phyloP scores from a whole-genome alignment of 2,797 vertebrate genomes.

The Oophaga sylvatica region DNA sequence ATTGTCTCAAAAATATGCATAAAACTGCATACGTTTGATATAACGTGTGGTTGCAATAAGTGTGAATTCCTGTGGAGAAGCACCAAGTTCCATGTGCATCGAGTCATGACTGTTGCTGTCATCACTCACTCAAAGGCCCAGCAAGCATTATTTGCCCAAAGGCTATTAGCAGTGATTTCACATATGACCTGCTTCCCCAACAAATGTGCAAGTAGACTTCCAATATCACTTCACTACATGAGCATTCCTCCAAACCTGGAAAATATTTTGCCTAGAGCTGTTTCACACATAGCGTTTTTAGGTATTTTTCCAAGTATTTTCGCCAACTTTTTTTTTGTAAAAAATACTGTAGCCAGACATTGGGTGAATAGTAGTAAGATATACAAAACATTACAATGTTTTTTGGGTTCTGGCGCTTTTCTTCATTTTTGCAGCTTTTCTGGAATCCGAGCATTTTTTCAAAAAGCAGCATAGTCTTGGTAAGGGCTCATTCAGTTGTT shows the following conservation, averaged over 20 bases:
- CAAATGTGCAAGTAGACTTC: background rate
- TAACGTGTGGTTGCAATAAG: background rate
- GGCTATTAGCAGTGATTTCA: slow-evolving; percentile 18
- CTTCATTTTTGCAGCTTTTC: no score
- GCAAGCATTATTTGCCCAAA: slow-evolving; percentile 26
- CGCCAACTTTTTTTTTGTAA: no score
- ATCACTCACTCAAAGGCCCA: slow-evolving; percentile 29
- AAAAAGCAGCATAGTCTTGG: no score
- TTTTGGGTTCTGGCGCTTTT: no score
- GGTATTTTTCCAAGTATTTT: no score
- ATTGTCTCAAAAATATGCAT: background rate
- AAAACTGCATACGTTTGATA: background rate
- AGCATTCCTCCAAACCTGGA: background rate
- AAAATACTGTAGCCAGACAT: no score
- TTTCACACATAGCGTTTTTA: background rate
- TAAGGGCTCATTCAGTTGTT: no score
- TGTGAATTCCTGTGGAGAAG: background rate
- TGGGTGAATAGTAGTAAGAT: no score
- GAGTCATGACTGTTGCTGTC: slow-evolving; percentile 23
- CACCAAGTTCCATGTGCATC: background rate
- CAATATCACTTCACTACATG: background rate
- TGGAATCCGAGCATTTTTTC: no score
- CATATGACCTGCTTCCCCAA: slow-evolving; percentile 3
- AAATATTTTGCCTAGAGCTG: background rate
- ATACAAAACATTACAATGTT: no score